Base-by-base conservation (phyloP, 1,140 invertebrate genomes). In the Brachionus calyciflorus region DNA sequence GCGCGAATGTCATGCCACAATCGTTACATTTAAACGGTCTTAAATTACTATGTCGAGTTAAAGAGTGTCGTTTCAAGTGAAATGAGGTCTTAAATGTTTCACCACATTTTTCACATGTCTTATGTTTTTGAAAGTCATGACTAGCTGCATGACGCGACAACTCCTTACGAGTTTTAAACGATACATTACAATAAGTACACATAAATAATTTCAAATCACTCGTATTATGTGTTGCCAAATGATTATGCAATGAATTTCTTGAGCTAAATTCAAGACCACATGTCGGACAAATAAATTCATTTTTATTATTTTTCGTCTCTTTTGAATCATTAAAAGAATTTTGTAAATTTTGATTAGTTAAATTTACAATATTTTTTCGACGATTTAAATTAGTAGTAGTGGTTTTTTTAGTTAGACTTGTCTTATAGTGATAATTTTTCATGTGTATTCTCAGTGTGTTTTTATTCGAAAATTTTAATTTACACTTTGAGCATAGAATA, bases 371-470 rank as follows among this genome's bases (percentile, higher is more conserved):
- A 33, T 37, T 60, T 60, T 30, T 60, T 9, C 26, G 19, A 28
- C 55, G 55, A 33, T 10, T 33, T 1, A 19, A 10, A 21, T n/a
- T 10, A 1, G n/a, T n/a, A n/a, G n/a, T n/a, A n/a, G n/a, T n/a
- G n/a, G 19, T 44, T 41, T 65, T 65, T 26, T 44, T 65, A 9
- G 19, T n/a, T 3, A 65, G 24, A n/a, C 60, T 65, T 14, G 60
- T 65, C 19, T 65, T 65, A 26, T 65, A 65, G 24, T 65, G 60
- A 21, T 44, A 65, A 65, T 65, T 65, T 65, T 65, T 65, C 60
- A 65, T 65, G 19, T 65, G 60, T 65, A 65, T 44, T 21, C 60
- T 46, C 12, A 65, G n/a, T n/a, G 19, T 41, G 12, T 65, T 65
- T 24, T 65, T 65, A 37, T 65, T 65, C 3, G 37, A 5, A 65